These are phyloP conservation scores for Phengaris alcon DNA, from an alignment of 2,888 invertebrate species.

Conservation along the genomic window DNA sequence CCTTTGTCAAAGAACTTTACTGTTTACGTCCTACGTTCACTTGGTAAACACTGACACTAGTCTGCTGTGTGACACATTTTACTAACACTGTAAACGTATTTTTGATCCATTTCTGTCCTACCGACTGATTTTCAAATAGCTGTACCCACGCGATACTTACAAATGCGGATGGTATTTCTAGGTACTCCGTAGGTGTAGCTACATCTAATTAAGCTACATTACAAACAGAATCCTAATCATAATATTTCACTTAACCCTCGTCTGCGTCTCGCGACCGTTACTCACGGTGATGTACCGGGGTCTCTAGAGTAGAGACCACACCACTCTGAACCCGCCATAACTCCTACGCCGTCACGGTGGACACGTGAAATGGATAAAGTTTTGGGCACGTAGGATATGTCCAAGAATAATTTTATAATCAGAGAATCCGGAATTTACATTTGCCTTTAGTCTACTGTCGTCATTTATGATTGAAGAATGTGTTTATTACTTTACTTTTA, in stretches of 20 bases:
- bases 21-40: conserved; percentile 7
- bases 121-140: not conserved
- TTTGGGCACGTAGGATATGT: not conserved
- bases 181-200: not conserved
- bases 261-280: conserved; percentile 3
- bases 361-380: conserved; percentile 21
- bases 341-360: conserved; percentile 14
- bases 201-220: conserved; percentile 1
- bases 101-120: not conserved
- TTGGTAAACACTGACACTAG: not conserved
- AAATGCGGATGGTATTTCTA: not conserved
- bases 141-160: not conserved
- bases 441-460: not conserved
- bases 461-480: too few species aligned
- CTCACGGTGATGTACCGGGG: conserved; percentile 20
- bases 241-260: conserved; percentile 20
- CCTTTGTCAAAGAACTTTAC: conserved; percentile 7
- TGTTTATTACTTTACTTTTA: too few species aligned
- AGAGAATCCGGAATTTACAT: not conserved
- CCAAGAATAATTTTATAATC: not conserved
- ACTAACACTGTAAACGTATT: not conserved
- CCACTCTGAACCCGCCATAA: not conserved
- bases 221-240: not conserved
- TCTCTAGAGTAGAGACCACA: not conserved
- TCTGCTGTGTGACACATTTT: not conserved